These are phyloP conservation scores for Mus caroli DNA, from an alignment of 2,797 vertebrate species.

Conservation along the genomic window DNA sequence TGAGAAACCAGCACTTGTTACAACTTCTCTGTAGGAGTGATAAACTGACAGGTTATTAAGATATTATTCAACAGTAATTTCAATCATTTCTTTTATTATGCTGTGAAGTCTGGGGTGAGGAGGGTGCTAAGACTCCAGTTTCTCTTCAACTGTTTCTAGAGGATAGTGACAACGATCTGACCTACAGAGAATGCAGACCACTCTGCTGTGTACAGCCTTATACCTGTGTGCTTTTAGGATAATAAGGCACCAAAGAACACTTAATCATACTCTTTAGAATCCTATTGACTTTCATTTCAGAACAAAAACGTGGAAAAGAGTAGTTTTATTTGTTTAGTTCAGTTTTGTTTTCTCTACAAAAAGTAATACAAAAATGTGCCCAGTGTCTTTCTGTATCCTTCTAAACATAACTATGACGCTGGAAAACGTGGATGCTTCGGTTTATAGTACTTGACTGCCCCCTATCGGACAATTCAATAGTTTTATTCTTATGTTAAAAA, in stretches of 20 bases:
- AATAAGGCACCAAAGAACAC: conserved; percentile 80
- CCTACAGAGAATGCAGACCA: conserved; percentile 68
- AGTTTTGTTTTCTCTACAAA: conserved; percentile 85
- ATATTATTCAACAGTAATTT: conserved; percentile 69
- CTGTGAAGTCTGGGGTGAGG: conserved; percentile 65
- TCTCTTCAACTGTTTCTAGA: conserved; percentile 69
- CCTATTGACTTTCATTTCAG: conserved; percentile 79
- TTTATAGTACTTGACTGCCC: conserved; percentile 90
- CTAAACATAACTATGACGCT: conserved; percentile 36
- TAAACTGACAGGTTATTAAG: neutral
- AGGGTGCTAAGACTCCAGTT: conserved; percentile 42
- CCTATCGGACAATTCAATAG: conserved; percentile 86
- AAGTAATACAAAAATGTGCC: conserved; percentile 83
- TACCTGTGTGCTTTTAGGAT: conserved; percentile 81
- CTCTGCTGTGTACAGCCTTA: conserved; percentile 46
- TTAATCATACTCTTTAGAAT: conserved; percentile 86
- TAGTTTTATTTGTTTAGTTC: conserved; percentile 85
- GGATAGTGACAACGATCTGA: conserved; percentile 76
- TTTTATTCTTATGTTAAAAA: neutral
- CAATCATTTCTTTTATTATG: conserved; percentile 73
- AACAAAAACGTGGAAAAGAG: conserved; percentile 70
- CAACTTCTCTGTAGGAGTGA: conserved; percentile 55
- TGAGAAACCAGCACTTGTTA: neutral
- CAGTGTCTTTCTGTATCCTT: conserved; percentile 76
- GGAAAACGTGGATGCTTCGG: conserved; percentile 26